phyloP scores from a whole-genome alignment of 2,888 invertebrate species.

The Hedya salicella region DNA sequence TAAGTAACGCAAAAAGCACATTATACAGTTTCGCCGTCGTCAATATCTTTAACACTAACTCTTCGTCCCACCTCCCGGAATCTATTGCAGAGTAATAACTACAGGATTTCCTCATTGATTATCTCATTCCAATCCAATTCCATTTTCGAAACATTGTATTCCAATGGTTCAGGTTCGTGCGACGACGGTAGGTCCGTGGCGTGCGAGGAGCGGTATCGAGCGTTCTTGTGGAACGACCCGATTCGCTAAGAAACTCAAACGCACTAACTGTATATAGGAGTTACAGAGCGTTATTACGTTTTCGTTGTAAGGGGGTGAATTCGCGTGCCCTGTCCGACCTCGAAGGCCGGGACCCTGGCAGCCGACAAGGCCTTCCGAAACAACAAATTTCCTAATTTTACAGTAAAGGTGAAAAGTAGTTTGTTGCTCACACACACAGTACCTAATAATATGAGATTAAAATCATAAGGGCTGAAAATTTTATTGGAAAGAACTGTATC shows the following conservation, averaged over 20 bases:
- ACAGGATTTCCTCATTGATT: background rate
- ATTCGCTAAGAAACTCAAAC: slow-evolving; percentile 49
- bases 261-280: background rate
- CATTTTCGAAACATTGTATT: slow-evolving; percentile 50
- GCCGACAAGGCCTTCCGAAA: slow-evolving; percentile 20
- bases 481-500: too few relatives aligned
- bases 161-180: slow-evolving; percentile 54
- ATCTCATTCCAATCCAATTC: slow-evolving; percentile 3
- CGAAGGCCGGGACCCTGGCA: slow-evolving; percentile 30
- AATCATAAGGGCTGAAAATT: too few relatives aligned
- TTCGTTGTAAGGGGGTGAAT: slow-evolving; percentile 16
- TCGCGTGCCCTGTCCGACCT: slow-evolving; percentile 65
- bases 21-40: too few relatives aligned
- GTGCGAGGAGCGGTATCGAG: slow-evolving; percentile 62
- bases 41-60: too few relatives aligned
- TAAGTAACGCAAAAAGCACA: too few relatives aligned
- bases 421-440: too few relatives aligned
- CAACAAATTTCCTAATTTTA: slow-evolving; percentile 20
- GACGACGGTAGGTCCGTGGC: slow-evolving; percentile 52
- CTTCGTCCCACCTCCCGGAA: too few relatives aligned
- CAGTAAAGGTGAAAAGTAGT: background rate
- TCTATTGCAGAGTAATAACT: too few relatives aligned
- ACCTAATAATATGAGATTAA: too few relatives aligned
- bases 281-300: background rate
- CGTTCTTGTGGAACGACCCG: slow-evolving; percentile 63